Evolutionary conservation across 2,797 vertebrate species (phyloP), one percentile per base, ranked within the genome.

Genomic region (Cossypha niveicapilla): DNA sequence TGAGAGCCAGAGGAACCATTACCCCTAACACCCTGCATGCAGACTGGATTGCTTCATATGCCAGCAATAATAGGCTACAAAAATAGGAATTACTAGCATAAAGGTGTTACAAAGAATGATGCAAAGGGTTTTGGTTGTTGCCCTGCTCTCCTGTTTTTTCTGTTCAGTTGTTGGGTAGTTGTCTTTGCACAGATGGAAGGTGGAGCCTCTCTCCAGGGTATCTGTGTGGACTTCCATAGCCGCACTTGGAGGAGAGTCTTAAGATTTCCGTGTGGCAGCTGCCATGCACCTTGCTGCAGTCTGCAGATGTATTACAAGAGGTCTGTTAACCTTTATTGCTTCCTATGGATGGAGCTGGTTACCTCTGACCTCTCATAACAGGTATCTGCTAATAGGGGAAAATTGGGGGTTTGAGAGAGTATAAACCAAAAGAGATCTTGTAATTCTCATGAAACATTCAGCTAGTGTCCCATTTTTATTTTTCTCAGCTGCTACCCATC

Each of bases 401-500:
- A 88, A 73, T 0, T 83, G 77, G 88, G 93, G 88, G 75, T 89
- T 80, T 81, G 70, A 93, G 87, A 89, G 65, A 93, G 72, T 89
- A 60, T 90, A 79, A 96, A 48, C n/a, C 60, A 94, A 67, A 88
- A 25, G 18, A 81, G 80, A 56, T 23, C 19, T 75, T 58, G 23
- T 45, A n/a, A 54, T 88, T 91, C 48, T 56, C 4, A 1, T 68
- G 63, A 56, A 71, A 54, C 12, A 4, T 83, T 95, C 63, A 92
- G 51, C 54, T 79, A 7, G 39, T 78, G 25, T 58, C 84, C 78
- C n/a, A 2, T 37, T 93, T 89, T 74, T 90, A 10, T 66, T 92
- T 25, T 93, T 81, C n/a, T 65, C 96, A 99, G 99, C 96, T 99
- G 74, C 97, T 99, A 73, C 99, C 99, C 32, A 99, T 99, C 90